These are phyloP conservation scores for Stomorhina lunata DNA, from an alignment of 2,888 invertebrate species.

Conservation along the genomic window DNA sequence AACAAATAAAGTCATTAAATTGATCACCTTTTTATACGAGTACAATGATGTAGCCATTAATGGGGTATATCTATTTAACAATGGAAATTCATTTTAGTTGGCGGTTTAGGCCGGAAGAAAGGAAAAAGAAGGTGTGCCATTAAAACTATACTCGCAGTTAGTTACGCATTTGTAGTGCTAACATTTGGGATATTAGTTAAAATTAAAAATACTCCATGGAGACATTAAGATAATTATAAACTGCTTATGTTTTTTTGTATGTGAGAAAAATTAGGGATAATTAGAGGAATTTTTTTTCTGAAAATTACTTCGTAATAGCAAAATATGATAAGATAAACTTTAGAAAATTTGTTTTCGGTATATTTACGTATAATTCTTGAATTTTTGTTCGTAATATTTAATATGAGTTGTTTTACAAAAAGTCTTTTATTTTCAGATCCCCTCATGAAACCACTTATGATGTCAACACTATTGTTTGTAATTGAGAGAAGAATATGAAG, in stretches of 20 bases:
- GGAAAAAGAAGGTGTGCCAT: slow-evolving; percentile 7
- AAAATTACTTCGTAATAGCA: neutral
- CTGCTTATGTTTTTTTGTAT: neutral
- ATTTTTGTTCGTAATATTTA: too few relatives aligned
- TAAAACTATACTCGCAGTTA: neutral
- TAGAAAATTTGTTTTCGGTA: too few relatives aligned
- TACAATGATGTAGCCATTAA: neutral
- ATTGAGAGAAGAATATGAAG: too few relatives aligned
- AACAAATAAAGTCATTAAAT: slow-evolving; percentile 42
- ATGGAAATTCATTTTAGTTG: neutral
- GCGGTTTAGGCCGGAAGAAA: neutral
- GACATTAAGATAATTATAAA: neutral
- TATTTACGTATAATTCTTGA: too few relatives aligned
- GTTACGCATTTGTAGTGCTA: neutral
- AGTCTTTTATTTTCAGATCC: too few relatives aligned
- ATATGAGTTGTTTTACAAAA: too few relatives aligned
- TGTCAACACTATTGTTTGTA: too few relatives aligned
- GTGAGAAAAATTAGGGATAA: too few relatives aligned
- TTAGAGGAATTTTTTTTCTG: neutral
- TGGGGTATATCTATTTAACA: neutral
- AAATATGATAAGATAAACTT: neutral
- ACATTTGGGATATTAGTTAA: neutral
- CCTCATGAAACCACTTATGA: too few relatives aligned
- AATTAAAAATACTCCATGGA: neutral
- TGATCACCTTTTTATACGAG: slow-evolving; percentile 17